Evolutionary conservation across 1,140 invertebrate genomes (phyloP), one percentile per base, ranked within the genome.

Genomic region (Phymastichus coffea): DNA sequence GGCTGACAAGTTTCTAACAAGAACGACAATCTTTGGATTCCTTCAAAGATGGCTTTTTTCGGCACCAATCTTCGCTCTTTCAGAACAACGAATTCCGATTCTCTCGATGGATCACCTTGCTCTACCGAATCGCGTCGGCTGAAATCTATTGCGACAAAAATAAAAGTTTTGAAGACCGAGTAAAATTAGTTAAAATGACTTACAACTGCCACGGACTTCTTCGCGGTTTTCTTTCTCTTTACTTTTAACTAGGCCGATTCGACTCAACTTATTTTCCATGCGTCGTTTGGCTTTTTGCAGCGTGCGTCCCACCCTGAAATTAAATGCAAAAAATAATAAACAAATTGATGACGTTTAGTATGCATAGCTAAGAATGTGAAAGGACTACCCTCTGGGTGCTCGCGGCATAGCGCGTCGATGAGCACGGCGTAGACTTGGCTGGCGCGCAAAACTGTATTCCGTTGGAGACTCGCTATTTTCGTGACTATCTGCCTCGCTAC

Each of bases 1-100:
- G 98, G 98, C 51, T 93, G 89, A 72, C 93, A 97, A 25, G 92
- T 95, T 77, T 99, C 96, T 56, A 99, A 74, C 6, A 99, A 77
- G 76, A 97, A 95, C 15, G 88, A 88, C 66, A 98, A 88, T 57
- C 94, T 80, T 22, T 88, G 78, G 79, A 95, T 89, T 14, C 95
- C 95, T 26, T 88, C 86, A 63, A 86, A 87, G 9, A 97, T 81
- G 0, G 88, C 83, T 44, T 84, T 81, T 1, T 86, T 84, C 23
- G 88, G 85, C 8, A 96, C 89, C 17, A 96, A 71, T 69, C 89
- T 87, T 30, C 92, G 81, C 69, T 95, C 90, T 75, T 94, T 93
- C 12, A 95, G 78, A 7, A 94, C 86, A 2, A 95, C 89, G 63
- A 93, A 91, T 74, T 94, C 92, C 0, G 90, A 90, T 67, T 93